Base-by-base conservation (phyloP, 2,888 invertebrate genomes). In the Masnerella sp. region DNA sequence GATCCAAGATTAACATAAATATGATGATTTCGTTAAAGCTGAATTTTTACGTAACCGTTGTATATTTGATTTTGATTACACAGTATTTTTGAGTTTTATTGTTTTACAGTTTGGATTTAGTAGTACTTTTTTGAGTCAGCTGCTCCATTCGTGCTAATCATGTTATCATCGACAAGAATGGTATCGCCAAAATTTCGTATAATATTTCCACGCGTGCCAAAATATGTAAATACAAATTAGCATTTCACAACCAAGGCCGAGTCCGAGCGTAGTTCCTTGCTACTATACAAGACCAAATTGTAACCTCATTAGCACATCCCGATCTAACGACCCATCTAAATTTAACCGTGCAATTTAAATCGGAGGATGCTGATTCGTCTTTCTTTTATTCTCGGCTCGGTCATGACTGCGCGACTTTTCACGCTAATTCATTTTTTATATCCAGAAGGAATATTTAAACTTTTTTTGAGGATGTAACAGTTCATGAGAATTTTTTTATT, bases 301-400 rank as follows among this genome's bases (percentile, higher is more conserved):
- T 61, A 69, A 54, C 69, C 61, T 69, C 61, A 69, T 69, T 69
- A 69, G 54, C 54, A 69, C 69, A 38, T 54, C 61, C 38, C 69
- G 61, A 69, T 69, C 69, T 54, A 61, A 61, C 69, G 59, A 47
- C 69, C 32, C 47, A 61, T 69, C 69, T 70, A 70, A 70, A 70
- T 70, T 70, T 70, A 62, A 70, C 38, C 62, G 20, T 70, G 61
- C 56, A 70, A 70, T 70, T 70, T 62, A 70, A 62, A 70, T 70
- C 62, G 56, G 54, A 38, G 40, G 40, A 32, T 42, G 61, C 47
- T 40, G 32, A 52, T 58, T 59, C 36, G 36, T 52, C 14, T 52
- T 61, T 22, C 40, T 61, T 59, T 52, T 52, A 52, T 54, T 49
- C 52, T 45, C 22, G n/a, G 28, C 14, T 52, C 36, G 43, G 25